Base-by-base conservation (phyloP, 1,140 invertebrate species). In the Ceratina calcarata region DNA sequence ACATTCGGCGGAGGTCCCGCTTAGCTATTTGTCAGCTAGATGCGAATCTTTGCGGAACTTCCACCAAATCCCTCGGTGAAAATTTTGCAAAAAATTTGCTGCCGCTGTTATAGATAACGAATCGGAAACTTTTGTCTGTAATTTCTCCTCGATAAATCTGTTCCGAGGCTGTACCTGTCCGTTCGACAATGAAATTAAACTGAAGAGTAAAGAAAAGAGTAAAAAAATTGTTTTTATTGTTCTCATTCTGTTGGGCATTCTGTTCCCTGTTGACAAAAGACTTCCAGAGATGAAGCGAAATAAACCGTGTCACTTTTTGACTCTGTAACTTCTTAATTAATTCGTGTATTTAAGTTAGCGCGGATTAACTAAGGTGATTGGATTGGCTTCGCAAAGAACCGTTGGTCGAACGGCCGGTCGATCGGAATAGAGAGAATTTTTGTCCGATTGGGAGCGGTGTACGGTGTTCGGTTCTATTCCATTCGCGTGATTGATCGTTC, bases 21-120 rank as follows among this genome's bases (percentile, higher is more conserved):
- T 84, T 80, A 82, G 78, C 84, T 85, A 87, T 88, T 87, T 88
- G 85, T 88, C 87, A 83, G 72, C 58, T 76, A 70, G 83, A 84
- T 78, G 84, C 76, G 80, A 88, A 89, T 88, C 82, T 86, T 82
- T 67, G 69, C 49, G 77, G 81, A 87, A 87, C 58, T 88, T 77
- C 49, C 57, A 37, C 66, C 55, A 65, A 80, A 70, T 83, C 57
- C 68, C 73, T 24, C 37, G 20, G 68, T 65, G 74, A 72, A 85
- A 79, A 80, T 77, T 76, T 81, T 58, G 45, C 22, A 79, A 85
- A 84, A 80, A 80, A 74, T 81, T 79, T 73, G 37, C 16, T 18
- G 51, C 16, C 1, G 7, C 24, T 27, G 20, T 65, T 45, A 12
- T 20, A 49, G 68, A 53, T 68, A 72, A 78, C 69, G 60, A 64